These are phyloP conservation scores for Subacronicta megacephala DNA, from an alignment of 2,888 invertebrate genomes.

Conservation along the genomic window DNA sequence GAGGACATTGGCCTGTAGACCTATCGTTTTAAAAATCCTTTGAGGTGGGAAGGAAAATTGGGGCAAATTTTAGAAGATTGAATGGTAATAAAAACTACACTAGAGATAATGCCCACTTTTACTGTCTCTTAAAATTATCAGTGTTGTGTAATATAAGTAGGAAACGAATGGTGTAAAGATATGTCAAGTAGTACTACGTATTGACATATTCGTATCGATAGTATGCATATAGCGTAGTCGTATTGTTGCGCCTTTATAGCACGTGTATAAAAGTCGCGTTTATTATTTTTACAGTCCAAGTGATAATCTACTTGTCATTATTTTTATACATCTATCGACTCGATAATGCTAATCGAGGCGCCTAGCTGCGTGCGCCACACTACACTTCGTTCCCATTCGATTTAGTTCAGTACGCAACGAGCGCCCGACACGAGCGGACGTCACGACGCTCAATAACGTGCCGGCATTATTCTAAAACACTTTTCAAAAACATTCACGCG, in stretches of 20 bases:
- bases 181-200: constrained; percentile 1
- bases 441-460: constrained; percentile 58
- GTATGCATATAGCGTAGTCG: constrained; percentile 4
- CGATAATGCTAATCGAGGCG: constrained; percentile 76
- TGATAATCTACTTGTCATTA: constrained; percentile 56
- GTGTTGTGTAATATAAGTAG: neutral
- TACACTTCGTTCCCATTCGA: constrained; percentile 70
- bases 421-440: constrained; percentile 69
- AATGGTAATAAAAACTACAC: no score
- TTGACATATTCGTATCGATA: constrained; percentile 7
- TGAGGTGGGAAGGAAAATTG: no score
- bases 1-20: no score
- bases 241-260: constrained; percentile 14
- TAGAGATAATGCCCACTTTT: no score
- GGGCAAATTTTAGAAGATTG: no score
- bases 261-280: constrained; percentile 27
- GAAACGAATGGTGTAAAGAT: constrained; percentile 1
- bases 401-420: constrained; percentile 81
- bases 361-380: constrained; percentile 82
- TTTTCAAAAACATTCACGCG: constrained; percentile 71
- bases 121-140: no score
- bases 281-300: constrained; percentile 36
- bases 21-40: no score
- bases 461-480: constrained; percentile 72
- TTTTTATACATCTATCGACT: constrained; percentile 67